Base-by-base conservation (phyloP, 2,113 vertebrate species). In the Oreochromis tanganicae region DNA sequence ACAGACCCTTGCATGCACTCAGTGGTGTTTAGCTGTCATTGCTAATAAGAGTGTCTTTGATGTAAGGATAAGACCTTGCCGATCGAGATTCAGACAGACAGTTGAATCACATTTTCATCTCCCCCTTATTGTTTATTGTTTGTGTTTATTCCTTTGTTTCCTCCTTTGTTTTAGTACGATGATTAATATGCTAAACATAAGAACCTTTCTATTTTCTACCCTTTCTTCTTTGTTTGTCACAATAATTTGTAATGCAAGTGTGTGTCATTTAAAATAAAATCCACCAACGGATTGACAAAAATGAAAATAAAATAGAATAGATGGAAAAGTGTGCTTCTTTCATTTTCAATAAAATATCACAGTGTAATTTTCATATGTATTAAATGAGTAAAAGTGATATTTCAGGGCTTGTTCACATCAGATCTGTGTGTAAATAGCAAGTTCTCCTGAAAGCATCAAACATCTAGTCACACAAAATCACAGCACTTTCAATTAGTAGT, bases 21-120 rank as follows among this genome's bases (percentile, higher is more conserved):
- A 24, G 71, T 82, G 92, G 91, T 93, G 92, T 95, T 94, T 85
- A 85, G 84, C 93, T 93, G 94, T 95, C 93, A 89, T 9, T 85
- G 91, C 89, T 95, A 95, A 95, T 95, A 93, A 95, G 92, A 84
- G 57, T 19, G 83, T 66, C 68, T 95, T 85, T 94, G 94, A 96
- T 94, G 90, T 92, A 93, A 93, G 88, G 82, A 95, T 87, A 88
- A 90, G 85, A 88, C 87, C 85, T 85, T 85, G 87, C 83, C 90
- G 92, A 95, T 90, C 92, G 89, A 93, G 88, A 95, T 87, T 92
- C 80, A 86, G 88, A 82, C 88, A 95, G 90, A 93, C 92, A 91
- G 79, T 85, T 85, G 91, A 88, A 95, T 93, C 91, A 71, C 81
- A 94, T 95, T 93, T 94, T 91, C 86, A 56, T 81, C 78, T 32